phyloP scores from a whole-genome alignment of 2,888 invertebrate genomes.

The Spodoptera picta region DNA sequence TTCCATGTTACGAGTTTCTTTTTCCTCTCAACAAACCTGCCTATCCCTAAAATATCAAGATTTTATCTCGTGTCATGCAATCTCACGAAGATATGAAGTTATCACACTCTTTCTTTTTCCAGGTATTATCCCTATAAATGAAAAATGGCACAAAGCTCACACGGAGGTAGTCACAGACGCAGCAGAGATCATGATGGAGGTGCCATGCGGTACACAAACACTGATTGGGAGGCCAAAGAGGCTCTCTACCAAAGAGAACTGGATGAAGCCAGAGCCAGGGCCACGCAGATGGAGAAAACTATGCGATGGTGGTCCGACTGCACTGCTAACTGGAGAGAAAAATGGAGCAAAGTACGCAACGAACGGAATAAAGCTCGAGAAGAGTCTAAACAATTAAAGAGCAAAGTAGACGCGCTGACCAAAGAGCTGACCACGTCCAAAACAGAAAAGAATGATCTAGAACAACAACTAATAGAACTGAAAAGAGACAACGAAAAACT shows the following conservation, averaged over 20 bases:
- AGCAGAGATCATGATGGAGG: constrained; percentile 90
- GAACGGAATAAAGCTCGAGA: constrained; percentile 98
- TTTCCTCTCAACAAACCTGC: too few species aligned
- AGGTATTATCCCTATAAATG: constrained; percentile 38
- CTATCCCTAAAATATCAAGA: too few species aligned
- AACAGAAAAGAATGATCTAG: constrained; percentile 93
- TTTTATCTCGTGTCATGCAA: too few species aligned
- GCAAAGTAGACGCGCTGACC: constrained; percentile 93
- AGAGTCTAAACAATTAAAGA: constrained; percentile 94
- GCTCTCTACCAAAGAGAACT: constrained; percentile 93
- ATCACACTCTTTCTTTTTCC: constrained; percentile 9
- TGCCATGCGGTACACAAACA: constrained; percentile 90
- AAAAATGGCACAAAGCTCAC: constrained; percentile 90
- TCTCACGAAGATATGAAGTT: not conserved
- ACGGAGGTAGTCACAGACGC: constrained; percentile 90
- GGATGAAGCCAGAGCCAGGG: constrained; percentile 97
- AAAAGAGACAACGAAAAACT: constrained; percentile 95
- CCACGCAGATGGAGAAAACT: constrained; percentile 99
- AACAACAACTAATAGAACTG: constrained; percentile 92
- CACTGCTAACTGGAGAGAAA: constrained; percentile 98
- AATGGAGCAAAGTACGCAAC: constrained; percentile 97
- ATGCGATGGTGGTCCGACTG: constrained; percentile 99
- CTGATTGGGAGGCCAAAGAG: constrained; percentile 94
- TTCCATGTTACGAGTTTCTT: too few species aligned
- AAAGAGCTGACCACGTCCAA: constrained; percentile 93